Evolutionary conservation across 92 coral and sea anemone genomes (phyloP).

Genomic region (Bergia puertoricense): DNA sequence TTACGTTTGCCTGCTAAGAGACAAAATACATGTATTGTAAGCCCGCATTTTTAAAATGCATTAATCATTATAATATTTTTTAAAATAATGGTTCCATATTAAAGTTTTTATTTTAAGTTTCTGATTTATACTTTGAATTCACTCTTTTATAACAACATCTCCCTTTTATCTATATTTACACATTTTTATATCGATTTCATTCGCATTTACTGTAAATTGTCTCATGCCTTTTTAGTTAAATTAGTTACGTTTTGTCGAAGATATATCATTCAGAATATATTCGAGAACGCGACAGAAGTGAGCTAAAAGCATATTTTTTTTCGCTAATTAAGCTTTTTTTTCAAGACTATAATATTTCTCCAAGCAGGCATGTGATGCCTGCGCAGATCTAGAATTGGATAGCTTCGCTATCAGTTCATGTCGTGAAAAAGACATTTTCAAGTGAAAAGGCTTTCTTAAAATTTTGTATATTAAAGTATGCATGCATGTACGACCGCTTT

Average conservation of each 20-base stretch:
- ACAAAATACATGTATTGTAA: too few species aligned
- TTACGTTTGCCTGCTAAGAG: not conserved
- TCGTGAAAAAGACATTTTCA: too few species aligned
- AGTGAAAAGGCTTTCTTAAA: too few species aligned
- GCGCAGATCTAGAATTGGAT: too few species aligned
- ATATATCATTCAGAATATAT: too few species aligned
- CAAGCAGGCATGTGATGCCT: not conserved
- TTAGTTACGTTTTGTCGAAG: too few species aligned
- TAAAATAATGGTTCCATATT: not conserved
- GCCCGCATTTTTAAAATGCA: not conserved
- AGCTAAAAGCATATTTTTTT: not conserved
- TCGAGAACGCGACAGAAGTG: too few species aligned
- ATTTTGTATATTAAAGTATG: not conserved
- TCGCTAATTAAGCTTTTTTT: not conserved
- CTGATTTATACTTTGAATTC: not conserved
- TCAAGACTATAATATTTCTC: not conserved
- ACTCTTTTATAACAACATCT: not conserved
- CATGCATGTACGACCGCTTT: not conserved
- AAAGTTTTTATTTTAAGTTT: not conserved
- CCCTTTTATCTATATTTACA: not conserved
- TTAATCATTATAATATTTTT: too few species aligned
- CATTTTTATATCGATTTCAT: too few species aligned
- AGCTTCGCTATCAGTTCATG: too few species aligned
- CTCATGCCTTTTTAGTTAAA: not conserved
- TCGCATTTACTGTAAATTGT: not conserved